A percentile compares a stretch with the other conserved stretches of the same genome.
phyloP scores from a whole-genome alignment of 2,797 vertebrate genomes.

The Parauchenoglanis ngamensis region DNA sequence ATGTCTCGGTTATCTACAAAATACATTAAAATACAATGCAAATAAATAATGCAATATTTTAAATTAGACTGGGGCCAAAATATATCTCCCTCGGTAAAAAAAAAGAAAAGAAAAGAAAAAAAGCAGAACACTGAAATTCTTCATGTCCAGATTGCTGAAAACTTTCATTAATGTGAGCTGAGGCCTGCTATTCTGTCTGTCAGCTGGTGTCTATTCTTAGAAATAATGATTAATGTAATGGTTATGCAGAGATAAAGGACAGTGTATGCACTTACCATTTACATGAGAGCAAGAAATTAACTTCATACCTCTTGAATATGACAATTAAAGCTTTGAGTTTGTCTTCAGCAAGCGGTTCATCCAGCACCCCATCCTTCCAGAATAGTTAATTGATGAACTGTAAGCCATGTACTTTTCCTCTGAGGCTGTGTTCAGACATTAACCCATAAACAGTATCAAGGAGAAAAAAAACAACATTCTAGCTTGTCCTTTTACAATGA shows the following conservation, averaged over 20 bases:
- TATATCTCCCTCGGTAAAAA: not conserved
- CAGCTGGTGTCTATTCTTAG: slow-evolving; percentile 46
- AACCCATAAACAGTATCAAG: not conserved
- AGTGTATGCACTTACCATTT: slow-evolving; percentile 32
- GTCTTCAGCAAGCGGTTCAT: slow-evolving; percentile 46
- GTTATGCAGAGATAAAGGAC: slow-evolving; percentile 5
- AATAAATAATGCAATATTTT: not conserved
- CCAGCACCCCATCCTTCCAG: slow-evolving; percentile 15
- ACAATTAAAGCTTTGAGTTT: slow-evolving; percentile 52
- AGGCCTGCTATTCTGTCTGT: not conserved
- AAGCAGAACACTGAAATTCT: slow-evolving; percentile 21
- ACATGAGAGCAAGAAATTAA: slow-evolving; percentile 51
- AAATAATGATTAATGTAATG: slow-evolving; percentile 43
- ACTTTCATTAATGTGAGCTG: not conserved
- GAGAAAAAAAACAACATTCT: not conserved
- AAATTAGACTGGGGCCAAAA: not conserved
- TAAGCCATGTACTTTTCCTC: slow-evolving; percentile 48
- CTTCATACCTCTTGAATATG: slow-evolving; percentile 51
- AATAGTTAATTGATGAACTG: slow-evolving; percentile 52
- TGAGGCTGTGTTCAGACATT: slow-evolving; percentile 26
- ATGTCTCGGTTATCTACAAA: not conserved
- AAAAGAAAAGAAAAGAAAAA: not conserved
- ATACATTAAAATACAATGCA: not conserved
- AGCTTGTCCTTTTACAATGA: not conserved
- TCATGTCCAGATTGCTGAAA: slow-evolving; percentile 24